phyloP scores from a whole-genome alignment of 2,888 invertebrate genomes.

The Eudemis profundana region DNA sequence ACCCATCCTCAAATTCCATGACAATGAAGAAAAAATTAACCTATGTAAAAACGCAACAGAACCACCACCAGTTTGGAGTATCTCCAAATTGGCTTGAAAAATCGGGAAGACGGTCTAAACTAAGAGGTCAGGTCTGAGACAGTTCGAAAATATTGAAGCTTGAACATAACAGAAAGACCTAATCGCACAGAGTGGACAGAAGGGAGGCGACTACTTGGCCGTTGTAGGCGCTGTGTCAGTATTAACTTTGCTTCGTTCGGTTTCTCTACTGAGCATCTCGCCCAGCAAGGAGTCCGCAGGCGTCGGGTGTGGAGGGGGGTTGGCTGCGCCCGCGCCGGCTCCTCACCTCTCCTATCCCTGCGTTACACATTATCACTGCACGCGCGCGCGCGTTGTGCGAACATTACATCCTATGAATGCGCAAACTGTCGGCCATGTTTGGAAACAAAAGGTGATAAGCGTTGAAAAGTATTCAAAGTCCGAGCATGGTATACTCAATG shows the following conservation, averaged over 20 bases:
- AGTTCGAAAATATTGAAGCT: constrained; percentile 70
- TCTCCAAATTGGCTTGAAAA: constrained; percentile 60
- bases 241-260: constrained; percentile 87
- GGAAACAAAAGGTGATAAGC: constrained; percentile 48
- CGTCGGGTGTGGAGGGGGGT: constrained; percentile 88
- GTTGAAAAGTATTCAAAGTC: constrained; percentile 45
- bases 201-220: constrained; percentile 84
- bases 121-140: constrained; percentile 73
- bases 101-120: constrained; percentile 65
- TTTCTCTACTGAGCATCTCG: constrained; percentile 89
- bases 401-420: constrained; percentile 57
- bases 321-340: constrained; percentile 76
- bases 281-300: constrained; percentile 93
- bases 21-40: constrained; percentile 49
- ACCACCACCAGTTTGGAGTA: constrained; percentile 52
- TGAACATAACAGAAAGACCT: constrained; percentile 82
- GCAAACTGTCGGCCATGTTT: constrained; percentile 46
- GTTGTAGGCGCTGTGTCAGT: constrained; percentile 80
- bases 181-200: constrained; percentile 82
- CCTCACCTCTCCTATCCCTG: constrained; percentile 83
- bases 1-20: constrained; percentile 58
- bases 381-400: constrained; percentile 63
- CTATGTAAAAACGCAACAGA: constrained; percentile 42
- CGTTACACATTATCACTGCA: constrained; percentile 81
- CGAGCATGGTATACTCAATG: constrained; percentile 8